phyloP scores from a whole-genome alignment of 2,888 invertebrate species.

The Acanthosepion esculentum region DNA sequence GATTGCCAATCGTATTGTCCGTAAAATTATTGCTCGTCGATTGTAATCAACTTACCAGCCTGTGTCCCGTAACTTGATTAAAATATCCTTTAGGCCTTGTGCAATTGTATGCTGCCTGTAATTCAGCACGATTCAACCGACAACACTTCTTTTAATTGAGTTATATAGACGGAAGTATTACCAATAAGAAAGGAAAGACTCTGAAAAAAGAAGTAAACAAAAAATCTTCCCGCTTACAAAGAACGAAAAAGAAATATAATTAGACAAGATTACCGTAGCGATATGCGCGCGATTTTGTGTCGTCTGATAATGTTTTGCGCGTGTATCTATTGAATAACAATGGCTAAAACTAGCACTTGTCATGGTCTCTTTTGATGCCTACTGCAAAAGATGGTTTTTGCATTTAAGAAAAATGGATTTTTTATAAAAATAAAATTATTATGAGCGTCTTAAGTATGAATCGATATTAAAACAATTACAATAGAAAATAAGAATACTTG shows the following conservation, averaged over 20 bases:
- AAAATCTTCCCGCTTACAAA: background rate
- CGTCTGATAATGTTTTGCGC: background rate
- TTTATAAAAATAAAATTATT: too few species aligned
- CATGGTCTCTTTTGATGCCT: background rate
- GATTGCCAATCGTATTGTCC: background rate
- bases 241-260: background rate
- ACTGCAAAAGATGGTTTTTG: background rate
- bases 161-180: background rate
- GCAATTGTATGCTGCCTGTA: background rate
- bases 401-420: too few species aligned
- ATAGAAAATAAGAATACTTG: too few species aligned
- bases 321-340: background rate
- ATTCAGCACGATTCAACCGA: background rate
- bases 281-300: background rate
- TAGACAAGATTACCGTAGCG: background rate
- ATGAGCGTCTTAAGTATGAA: too few species aligned
- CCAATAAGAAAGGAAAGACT: background rate
- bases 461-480: too few species aligned
- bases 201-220: background rate
- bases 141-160: background rate
- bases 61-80: background rate
- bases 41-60: background rate
- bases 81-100: background rate
- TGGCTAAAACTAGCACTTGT: background rate
- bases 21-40: background rate